These are phyloP conservation scores for Bimastos eiseni DNA, from an alignment of 2,888 invertebrate genomes.

Conservation along the genomic window DNA sequence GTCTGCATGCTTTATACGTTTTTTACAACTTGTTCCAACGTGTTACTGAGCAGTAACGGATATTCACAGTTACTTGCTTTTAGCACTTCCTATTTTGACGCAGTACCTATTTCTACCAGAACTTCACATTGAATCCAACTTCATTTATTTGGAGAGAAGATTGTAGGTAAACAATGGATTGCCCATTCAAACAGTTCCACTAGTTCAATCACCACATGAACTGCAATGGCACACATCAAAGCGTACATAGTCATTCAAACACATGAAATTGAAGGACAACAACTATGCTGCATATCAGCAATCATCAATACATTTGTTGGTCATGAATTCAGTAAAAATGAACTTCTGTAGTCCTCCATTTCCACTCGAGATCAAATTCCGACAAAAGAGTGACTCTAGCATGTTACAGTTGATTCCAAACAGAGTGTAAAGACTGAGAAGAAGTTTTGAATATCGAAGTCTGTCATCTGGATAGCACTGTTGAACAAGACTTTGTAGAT, in stretches of 20 bases:
- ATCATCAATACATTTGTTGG: neutral
- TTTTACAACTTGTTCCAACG: neutral
- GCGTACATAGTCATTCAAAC: neutral
- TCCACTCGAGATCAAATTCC: constrained; percentile 46
- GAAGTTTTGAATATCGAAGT: constrained; percentile 57
- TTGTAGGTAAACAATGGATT: neutral
- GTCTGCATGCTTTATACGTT: neutral
- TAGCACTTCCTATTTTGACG: neutral
- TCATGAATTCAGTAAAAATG: neutral
- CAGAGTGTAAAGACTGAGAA: constrained; percentile 55
- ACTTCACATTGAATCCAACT: neutral
- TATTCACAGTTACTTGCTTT: neutral
- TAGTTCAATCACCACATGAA: neutral
- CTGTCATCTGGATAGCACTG: constrained; percentile 51
- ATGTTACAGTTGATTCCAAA: constrained; percentile 57
- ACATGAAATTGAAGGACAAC: neutral
- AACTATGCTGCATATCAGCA: neutral
- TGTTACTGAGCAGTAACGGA: neutral
- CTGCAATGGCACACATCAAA: neutral
- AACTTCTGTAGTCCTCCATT: neutral
- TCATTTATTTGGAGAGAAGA: neutral
- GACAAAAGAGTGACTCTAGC: constrained; percentile 57
- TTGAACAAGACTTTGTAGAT: constrained; percentile 54
- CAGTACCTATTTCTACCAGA: too few species aligned
- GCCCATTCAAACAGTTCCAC: neutral